Base-by-base conservation (phyloP, 2,888 invertebrate genomes). In the Leucophenga montana region DNA sequence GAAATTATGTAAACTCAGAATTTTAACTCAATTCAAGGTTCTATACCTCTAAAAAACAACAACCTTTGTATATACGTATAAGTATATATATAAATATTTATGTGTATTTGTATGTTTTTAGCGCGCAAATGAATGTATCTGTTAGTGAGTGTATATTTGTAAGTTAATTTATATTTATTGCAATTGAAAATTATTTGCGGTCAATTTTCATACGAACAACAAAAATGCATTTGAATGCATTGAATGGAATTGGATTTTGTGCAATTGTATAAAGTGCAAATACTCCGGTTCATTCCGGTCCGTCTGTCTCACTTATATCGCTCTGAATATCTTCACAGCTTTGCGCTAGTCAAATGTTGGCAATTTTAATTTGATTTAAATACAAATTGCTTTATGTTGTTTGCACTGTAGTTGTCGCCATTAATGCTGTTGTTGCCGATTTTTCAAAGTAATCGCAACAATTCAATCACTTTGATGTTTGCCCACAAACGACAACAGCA, bases 391-490 rank as follows among this genome's bases (percentile, higher is more conserved):
- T 79, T 72, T 69, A 69, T 72, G 39, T 8, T 39, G 72, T 69
- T 64, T 71, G 70, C n/a, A n/a, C 66, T 68, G 46, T 9, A 54
- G 59, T 46, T 22, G 62, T 46, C 16, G 56, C 18, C 22, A 20
- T 31, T 57, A 27, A 8, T 27, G 57, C 56, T 48, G 14, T 39
- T 27, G 65, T 33, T 66, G 54, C 11, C 62, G 71, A 76, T 75
- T 74, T 74, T 71, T 78, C 75, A 77, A 83, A 84, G 86, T 82
- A 84, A 85, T 85, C 85, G 83, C 78, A 78, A 83, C 83, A 82
- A 84, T 82, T 85, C 84, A 85, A 84, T 84, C 81, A 84, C 83
- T 84, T 84, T 84, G 83, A 85, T 85, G 86, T 85, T 79, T 68
- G 75, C 78, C 80, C 84, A 82, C 81, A 85, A 81, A 83, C 50